Evolutionary conservation across 1,140 invertebrate species (phyloP), one percentile per base, ranked within the genome.

Genomic region (Halyomorpha halys): DNA sequence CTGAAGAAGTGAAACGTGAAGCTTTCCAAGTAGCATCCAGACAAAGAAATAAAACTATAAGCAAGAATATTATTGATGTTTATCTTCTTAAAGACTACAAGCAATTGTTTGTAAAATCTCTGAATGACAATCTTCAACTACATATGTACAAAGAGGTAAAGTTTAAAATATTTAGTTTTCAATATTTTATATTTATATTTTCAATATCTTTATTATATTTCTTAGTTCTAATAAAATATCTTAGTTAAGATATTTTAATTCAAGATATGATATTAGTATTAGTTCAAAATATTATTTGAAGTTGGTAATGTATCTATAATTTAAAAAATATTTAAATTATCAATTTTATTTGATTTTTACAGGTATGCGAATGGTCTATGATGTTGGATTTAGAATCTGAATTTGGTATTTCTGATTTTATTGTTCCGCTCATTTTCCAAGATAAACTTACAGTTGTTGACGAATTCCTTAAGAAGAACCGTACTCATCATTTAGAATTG

Each of bases 401-500:
- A 59, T 87, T 86, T 74, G 69, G 73, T 21, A 78, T 86, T 51
- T 77, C 85, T 72, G 79, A 82, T 63, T 79, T 89, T 68, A 67
- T 89, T 5, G 74, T 90, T 67, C 86, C 87, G 18, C 73, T 90
- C 19, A 76, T 89, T 69, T 74, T 89, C 15, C 86, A 88, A 78
- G 86, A 88, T 70, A 87, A 86, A 72, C 69, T 82, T 25, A 80
- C 78, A 68, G 69, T 85, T 27, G 79, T 83, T 49, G 84, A 89
- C 73, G 81, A 83, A 63, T 87, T 86, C 75, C 72, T 89, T 61
- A 69, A 70, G 45, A 76, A 77, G 47, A 81, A 79, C 67, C 77
- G 77, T n/a, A 68, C 78, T 11, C 79, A 83, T 62, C 84, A 86
- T 68, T 70, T 71, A 53, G 73, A 75, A 14, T 73, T 86, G 13